Base-by-base conservation (phyloP, 1,140 invertebrate genomes). In the Hestina assimilis region DNA sequence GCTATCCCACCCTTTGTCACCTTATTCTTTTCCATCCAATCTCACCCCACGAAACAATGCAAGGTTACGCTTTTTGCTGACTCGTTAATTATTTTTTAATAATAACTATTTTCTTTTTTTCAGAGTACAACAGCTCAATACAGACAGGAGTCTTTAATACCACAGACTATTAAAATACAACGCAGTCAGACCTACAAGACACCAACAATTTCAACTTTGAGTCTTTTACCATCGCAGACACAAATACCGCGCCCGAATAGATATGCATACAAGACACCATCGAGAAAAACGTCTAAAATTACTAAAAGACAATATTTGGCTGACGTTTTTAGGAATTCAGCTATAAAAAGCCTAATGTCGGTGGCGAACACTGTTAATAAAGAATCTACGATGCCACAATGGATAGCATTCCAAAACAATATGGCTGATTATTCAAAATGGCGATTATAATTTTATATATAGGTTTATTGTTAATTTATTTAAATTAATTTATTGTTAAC, bases 311-410 rank as follows among this genome's bases (percentile, higher is more conserved):
- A 63, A 6, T 60, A 58, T 15, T 47, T 72, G 23, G 64, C 64
- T 0, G 68, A 69, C 11, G 35, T 67, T 29, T 64, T 74, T 12
- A 74, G 63, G 45, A 58, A 66, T 19, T 64, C 66, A 0, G 74
- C 66, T 1, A 51, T 74, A 17, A 64, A 72, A 33, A 69, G 57
- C 26, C 4, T 73, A 24, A 58, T 61, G 31, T 38, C 48, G 0
- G 71, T 48, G 1, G 61, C 60, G 1, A 65, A 54, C 26, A 46
- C 57, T 14, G 54, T 54, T 14, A 64, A 59, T 17, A 53, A 47
- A 59, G 26, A 50, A 54, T 33, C 53, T 11, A 8, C 35, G 23
- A 23, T 47, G 43, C 48, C 40, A 26, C 52, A 41, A 35, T 40
- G 47, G 33, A 9, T 65, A 45, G 35, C 45, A 43, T 19, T 38